Evolutionary conservation across 2,797 vertebrate genomes (phyloP), one percentile per base, ranked within the genome.

Genomic region (Moxostoma hubbsi): DNA sequence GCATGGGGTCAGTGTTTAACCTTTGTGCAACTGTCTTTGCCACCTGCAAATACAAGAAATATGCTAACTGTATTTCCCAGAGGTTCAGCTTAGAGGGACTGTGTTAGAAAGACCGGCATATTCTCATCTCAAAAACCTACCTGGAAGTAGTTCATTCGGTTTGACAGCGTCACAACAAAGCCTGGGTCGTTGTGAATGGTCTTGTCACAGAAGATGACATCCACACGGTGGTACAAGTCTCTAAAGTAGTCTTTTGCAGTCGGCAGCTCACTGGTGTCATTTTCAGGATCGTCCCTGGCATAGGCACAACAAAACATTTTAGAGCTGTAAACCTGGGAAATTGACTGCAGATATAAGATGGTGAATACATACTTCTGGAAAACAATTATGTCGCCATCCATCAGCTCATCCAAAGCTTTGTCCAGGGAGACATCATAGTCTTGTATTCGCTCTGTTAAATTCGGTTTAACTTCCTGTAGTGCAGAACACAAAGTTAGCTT

Each of bases 91-190:
- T 13, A 55, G 13, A 55, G 13, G 13, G 13, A 2, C 11, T 9
- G 10, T 24, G 4, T 57, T 18, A 51, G 5, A 1, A 10, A 16
- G 65, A 67, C 5, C 16, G 9, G 2, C 15, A 49, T 10, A 15
- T 13, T 66, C 6, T 2, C 1, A 12, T 47, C 8, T 16, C 36
- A 13, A 43, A 36, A 15, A 15, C 61, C 36, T 89, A 96, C 98
- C 96, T 99, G 98, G 92, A 98, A 99, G 92, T 99, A 99, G 93
- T 99, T 99, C 98, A 99, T 99, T 90, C 98, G 96, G 93, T 99
- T 99, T 47, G 98, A 99, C 76, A 99, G 94, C 0, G 98, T 99
- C 86, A 99, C 98, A 84, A 99, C 96, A 74, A 99, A 99, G 86
- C 98, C 98, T 0, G 98, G 98, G 88, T 99, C 98, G 0, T 99